Conservation (phyloP, 1,140 invertebrate species). For the Cyclina sinensis region DNA sequence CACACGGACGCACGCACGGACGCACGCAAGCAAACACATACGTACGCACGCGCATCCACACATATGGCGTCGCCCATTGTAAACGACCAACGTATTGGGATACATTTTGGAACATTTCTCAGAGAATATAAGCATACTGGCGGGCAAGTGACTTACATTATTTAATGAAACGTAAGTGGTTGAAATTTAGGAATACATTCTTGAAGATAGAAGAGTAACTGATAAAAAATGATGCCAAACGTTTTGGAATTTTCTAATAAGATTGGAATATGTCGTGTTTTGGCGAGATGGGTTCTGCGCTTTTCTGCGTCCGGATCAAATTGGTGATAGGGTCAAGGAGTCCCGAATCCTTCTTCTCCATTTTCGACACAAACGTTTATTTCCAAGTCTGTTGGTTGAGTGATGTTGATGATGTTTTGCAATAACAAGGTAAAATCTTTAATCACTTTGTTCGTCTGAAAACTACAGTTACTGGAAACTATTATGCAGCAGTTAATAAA, state of each 20-base stretch:
- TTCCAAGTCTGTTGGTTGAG: conserved; percentile 2
- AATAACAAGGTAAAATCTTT: neutral
- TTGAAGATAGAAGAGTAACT: no score
- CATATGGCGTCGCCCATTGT: no score
- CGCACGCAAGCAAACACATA: no score
- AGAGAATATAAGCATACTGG: conserved; percentile 24
- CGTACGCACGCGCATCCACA: no score
- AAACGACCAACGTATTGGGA: no score
- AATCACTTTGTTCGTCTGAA: conserved; percentile 25
- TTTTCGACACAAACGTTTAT: conserved; percentile 7
- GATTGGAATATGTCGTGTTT: neutral
- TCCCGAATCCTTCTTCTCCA: no score
- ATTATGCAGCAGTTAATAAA: neutral
- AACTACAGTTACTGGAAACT: conserved; percentile 25
- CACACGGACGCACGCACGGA: no score
- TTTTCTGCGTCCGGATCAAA: neutral
- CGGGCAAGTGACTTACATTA: neutral
- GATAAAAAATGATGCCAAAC: no score
- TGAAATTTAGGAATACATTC: neutral
- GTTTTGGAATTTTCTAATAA: neutral
- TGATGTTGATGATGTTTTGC: neutral
- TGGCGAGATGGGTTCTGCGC: neutral
- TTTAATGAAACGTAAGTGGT: neutral
- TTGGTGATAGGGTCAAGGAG: neutral
- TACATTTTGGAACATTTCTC: no score